Base-by-base conservation (phyloP, 2,888 invertebrate species). In the Idaea biselata region DNA sequence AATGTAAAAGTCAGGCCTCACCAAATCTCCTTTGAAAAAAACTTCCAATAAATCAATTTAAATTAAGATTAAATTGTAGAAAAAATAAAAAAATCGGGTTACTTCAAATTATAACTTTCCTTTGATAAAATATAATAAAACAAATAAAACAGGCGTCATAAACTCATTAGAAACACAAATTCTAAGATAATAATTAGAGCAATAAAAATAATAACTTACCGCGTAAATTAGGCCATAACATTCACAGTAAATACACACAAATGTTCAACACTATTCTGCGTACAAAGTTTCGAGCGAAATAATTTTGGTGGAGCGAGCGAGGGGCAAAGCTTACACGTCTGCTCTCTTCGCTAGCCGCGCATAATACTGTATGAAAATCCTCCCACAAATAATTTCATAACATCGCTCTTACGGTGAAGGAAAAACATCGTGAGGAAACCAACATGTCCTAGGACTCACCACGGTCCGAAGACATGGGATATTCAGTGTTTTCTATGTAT, bases 281-380 rank as follows among this genome's bases (percentile, higher is more conserved):
- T 69, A 70, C 68, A 69, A 72, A 72, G 68, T 72, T 72, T 64
- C 64, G 66, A 68, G 68, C 65, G 68, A 59, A 55, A 64, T 60
- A 60, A 64, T 62, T 60, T 56, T 56, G 56, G 18, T 3, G 18
- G 16, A 16, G 18, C 17, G 18, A 14, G 56, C 56, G 18, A n/a
- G n/a, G n/a, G n/a, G n/a, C 6, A 6, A 2, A 55, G 4, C 55
- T 16, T 16, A 56, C 1, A 18, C 56, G 56, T 56, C 18, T 56
- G 7, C 14, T 56, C 56, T 18, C 56, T 8, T 18, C 56, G 56
- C 56, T 11, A 11, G 18, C 11, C 56, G 56, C 56, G 56, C 56
- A 18, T n/a, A 56, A 56, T 56, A 56, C 56, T 55, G 55, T 6
- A 4, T 55, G 16, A 17, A 55, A 55, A 55, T 55, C 16, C 6